Percentiles rank a stretch among this genome's conserved stretches.
These are phyloP conservation scores for Thunnus maccoyii DNA, from an alignment of 2,113 vertebrate genomes.

Conservation along the genomic window DNA sequence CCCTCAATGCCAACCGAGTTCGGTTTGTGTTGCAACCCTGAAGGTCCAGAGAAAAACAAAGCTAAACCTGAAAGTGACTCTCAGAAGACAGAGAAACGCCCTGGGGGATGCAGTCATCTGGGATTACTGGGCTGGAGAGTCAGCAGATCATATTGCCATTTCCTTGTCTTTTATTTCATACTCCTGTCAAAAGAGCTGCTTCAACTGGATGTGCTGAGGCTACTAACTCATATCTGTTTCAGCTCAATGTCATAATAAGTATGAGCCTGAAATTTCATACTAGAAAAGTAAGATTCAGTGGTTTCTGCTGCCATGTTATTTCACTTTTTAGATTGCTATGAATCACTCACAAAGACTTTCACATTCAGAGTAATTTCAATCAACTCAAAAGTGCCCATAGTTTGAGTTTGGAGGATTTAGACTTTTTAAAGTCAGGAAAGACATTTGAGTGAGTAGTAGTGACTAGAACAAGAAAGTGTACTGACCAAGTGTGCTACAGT, in stretches of 20 bases:
- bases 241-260: constrained; percentile 22
- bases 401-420: neutral
- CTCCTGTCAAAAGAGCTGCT: constrained; percentile 39
- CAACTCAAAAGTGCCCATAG: neutral
- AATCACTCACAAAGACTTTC: neutral
- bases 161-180: constrained; percentile 39
- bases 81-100: constrained; percentile 47
- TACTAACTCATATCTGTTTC: constrained; percentile 41
- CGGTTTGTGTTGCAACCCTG: constrained; percentile 60
- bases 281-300: constrained; percentile 15
- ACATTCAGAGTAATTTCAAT: neutral
- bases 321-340: neutral
- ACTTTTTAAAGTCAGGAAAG: neutral
- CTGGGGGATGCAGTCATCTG: constrained; percentile 46
- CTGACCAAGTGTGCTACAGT: no score
- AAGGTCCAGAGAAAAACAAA: constrained; percentile 63
- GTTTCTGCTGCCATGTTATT: constrained; percentile 1
- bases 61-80: constrained; percentile 50
- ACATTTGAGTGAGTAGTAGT: neutral
- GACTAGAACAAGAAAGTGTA: neutral
- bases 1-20: constrained; percentile 12
- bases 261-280: constrained; percentile 15
- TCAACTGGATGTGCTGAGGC: constrained; percentile 29
- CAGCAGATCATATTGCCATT: constrained; percentile 51
- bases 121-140: constrained; percentile 50